Evolutionary conservation across 1,140 invertebrate species (phyloP), one percentile per base, ranked within the genome.

Genomic region (Drosophila funebris): DNA sequence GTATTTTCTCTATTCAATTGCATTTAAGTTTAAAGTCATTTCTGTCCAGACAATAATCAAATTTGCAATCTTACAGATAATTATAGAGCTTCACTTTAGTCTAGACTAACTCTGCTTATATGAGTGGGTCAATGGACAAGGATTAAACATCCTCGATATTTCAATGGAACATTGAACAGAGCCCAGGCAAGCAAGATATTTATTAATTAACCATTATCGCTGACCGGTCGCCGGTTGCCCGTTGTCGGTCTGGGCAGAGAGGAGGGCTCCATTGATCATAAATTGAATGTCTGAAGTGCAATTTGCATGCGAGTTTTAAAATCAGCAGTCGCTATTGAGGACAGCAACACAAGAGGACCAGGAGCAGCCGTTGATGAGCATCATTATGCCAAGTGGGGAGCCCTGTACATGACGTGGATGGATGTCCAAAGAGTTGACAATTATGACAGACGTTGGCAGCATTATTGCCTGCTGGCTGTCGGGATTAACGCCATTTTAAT

Each of bases 401-500:
- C 29, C 22, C 58, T 76, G 76, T 13, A 54, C 27, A 52, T 73
- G 76, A 87, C 78, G 71, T 73, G 75, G 56, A 64, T 70, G 68
- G 61, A 77, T 73, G 75, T 83, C 67, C 75, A 37, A 62, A 78
- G 78, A 78, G 84, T 83, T 87, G 83, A 88, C 83, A 88, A 89
- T 88, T 89, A 73, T 89, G 83, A 88, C 84, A 87, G 75, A 63
- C 66, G 53, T 79, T 79, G 48, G 24, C 69, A 67, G 53, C 78
- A 68, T 75, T 72, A 73, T 77, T 74, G 66, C 44, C 54, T 73
- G 54, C 61, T 71, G 74, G 52, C 82, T 72, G 76, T 82, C 79
- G 74, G 76, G 87, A 90, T 90, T 90, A 90, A 90, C 88, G 88
- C 80, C 79, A 88, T 90, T 90, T 90, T 90, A 90, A 90, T 90